Base-by-base conservation (phyloP, 2,113 vertebrate species). In the Tachuris rubrigastra region DNA sequence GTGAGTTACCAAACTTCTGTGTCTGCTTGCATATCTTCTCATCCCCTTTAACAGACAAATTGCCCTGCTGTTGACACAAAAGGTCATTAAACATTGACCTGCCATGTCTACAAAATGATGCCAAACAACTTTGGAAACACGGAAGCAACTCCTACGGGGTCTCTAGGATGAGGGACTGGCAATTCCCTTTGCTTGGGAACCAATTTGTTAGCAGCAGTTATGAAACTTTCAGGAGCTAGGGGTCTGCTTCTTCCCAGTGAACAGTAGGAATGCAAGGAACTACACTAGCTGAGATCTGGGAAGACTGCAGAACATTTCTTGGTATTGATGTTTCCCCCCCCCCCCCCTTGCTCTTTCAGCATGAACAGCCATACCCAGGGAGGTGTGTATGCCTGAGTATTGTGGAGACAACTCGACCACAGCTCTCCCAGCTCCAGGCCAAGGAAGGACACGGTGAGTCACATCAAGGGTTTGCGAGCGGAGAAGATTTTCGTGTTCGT, bases 321-420 rank as follows among this genome's bases (percentile, higher is more conserved):
- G 24, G 37, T 42, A 53, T 44, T 69, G 69, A 21, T 56, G 12
- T 2, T 39, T 74, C 42, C 15, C 3, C 1, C 10, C 16, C 20
- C 30, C 18, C 18, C 42, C 30, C 18, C 18, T 39, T 55, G 4
- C 60, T 52, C 25, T 71, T 92, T 42, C 65, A 63, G 66, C 30
- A 1, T 1, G 23, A 78, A 9, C 10, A 6, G 39, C 63, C 35
- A 1, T 87, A 13, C 42, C 35, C 33, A n/a, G 72, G 55, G 67
- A 77, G 47, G 47, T 39, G 33, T 7, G 11, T 1, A 9, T 7
- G 27, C 37, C 1, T 9, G 23, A 76, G 20, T 13, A 27, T 9
- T 0, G 0, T 0, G 0, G 55, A 59, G 63, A 52, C 73, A 60
- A 15, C 8, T 14, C 3, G 0, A 44, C 63, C 58, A 10, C 76